Evolutionary conservation across 2,888 invertebrate species (phyloP), one percentile per base, ranked within the genome.

Genomic region (Helobdella robusta): DNA sequence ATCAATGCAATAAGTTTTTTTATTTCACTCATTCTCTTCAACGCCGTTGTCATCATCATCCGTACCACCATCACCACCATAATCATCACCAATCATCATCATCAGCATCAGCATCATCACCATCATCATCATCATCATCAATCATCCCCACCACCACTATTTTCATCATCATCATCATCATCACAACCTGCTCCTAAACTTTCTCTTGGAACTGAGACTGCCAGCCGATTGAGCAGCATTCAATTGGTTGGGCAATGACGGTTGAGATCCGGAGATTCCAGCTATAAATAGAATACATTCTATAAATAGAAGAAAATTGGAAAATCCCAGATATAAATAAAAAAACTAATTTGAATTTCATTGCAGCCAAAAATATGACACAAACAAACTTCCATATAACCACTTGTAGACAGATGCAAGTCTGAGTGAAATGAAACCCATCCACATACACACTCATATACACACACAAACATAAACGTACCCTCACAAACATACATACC

Each of bases 191-290:
- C 62, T 62, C 5, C 50, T 5, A 11, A 28, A n/a, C 25, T 62
- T 62, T 30, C 32, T 62, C 20, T 36, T 50, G 1, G 62, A 62
- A 32, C 62, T 62, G n/a, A 62, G 50, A 28, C 62, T 62, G 25
- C 46, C 48, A 15, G 44, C 50, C 30, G 62, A 62, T 2, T 28
- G 44, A 50, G 25, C 62, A 2, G 50, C 50, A 28, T 36, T 44
- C 2, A 50, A 62, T 6, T 62, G 50, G 44, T 46, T 46, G 8
- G 62, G 18, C 5, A 35, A 11, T n/a, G 40, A 28, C 5, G 35
- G 36, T n/a, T 35, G 4, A 8, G 35, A 59, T 44, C 15, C 50
- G 28, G 28, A 32, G n/a, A 35, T 34, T 23, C 34, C 28, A 32
- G 34, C n/a, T n/a, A n/a, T n/a, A n/a, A n/a, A n/a, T n/a, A n/a